These are phyloP conservation scores for Cromileptes altivelis DNA, from an alignment of 2,113 vertebrate species.

Conservation along the genomic window DNA sequence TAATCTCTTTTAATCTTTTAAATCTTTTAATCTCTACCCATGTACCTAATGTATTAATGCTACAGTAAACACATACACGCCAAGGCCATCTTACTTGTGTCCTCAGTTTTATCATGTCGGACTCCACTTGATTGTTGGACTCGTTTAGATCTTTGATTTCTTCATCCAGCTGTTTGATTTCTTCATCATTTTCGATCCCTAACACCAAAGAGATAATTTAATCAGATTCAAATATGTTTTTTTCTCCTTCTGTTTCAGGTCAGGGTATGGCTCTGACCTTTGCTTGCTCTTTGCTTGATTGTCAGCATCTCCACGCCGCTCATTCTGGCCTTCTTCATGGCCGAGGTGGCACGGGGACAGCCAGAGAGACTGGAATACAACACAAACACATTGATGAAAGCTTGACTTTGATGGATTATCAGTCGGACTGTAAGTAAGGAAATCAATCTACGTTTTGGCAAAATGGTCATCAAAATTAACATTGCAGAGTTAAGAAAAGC, in stretches of 20 bases:
- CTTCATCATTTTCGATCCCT: conserved; percentile 99
- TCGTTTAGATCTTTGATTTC: conserved; percentile 98
- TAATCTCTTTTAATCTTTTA: background rate
- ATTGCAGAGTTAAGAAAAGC: background rate
- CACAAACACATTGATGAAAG: background rate
- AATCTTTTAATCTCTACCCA: too few relatives aligned
- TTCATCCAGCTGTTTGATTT: conserved; percentile 98
- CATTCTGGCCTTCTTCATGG: conserved; percentile 97
- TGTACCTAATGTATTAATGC: background rate
- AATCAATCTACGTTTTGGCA: background rate
- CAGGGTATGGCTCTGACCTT: conserved; percentile 83
- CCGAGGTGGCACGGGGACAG: conserved; percentile 95
- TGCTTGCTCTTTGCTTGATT: conserved; percentile 96
- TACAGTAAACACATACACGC: background rate
- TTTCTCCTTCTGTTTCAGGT: accelerated
- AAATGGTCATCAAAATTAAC: background rate
- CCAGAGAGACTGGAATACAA: conserved; percentile 91
- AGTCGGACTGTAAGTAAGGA: background rate
- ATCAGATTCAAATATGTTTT: accelerated
- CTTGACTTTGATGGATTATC: background rate
- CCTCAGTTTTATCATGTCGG: conserved; percentile 98
- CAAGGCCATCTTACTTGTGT: conserved; percentile 90
- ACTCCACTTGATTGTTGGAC: conserved; percentile 97
- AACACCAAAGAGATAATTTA: background rate
- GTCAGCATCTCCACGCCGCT: conserved; percentile 97